Conservation (phyloP, 2,113 vertebrate genomes). For the Ictalurus punctatus region DNA sequence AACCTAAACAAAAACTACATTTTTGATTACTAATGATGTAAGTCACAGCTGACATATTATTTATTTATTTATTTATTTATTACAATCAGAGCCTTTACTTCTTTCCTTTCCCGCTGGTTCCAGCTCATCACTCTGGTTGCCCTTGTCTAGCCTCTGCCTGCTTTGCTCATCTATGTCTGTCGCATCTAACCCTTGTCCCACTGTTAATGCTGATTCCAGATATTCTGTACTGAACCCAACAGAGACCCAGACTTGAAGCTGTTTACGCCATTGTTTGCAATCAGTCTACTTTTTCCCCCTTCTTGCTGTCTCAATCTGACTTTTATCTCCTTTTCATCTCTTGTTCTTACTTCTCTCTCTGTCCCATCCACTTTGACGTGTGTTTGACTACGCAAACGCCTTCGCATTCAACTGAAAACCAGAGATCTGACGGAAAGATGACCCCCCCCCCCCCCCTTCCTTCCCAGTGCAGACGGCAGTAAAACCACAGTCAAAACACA, state of each 20-base stretch:
- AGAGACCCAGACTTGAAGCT: not conserved
- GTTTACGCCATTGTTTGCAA: not conserved
- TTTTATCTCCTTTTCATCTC: not conserved
- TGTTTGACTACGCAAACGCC: constrained; percentile 8
- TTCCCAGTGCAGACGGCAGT: constrained; percentile 2
- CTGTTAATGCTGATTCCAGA: constrained; percentile 4
- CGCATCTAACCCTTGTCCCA: not conserved
- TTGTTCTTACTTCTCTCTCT: constrained; percentile 1
- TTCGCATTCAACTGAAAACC: constrained; percentile 6
- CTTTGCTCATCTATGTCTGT: not conserved
- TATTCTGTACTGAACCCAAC: not conserved
- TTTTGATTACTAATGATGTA: not conserved
- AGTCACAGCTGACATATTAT: not conserved
- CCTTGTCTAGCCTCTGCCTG: not conserved
- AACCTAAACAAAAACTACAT: not conserved
- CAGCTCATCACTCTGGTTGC: not conserved
- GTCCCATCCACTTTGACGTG: not conserved
- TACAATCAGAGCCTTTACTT: not conserved
- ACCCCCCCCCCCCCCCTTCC: not conserved
- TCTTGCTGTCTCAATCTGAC: not conserved
- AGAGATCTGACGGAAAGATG: constrained; percentile 22
- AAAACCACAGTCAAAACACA: constrained; percentile 38
- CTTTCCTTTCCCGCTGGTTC: not conserved
- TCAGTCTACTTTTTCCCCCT: not conserved
- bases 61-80: not conserved